Evolutionary conservation across 1,140 invertebrate genomes (phyloP).

Genomic region (Cydia strobilella): DNA sequence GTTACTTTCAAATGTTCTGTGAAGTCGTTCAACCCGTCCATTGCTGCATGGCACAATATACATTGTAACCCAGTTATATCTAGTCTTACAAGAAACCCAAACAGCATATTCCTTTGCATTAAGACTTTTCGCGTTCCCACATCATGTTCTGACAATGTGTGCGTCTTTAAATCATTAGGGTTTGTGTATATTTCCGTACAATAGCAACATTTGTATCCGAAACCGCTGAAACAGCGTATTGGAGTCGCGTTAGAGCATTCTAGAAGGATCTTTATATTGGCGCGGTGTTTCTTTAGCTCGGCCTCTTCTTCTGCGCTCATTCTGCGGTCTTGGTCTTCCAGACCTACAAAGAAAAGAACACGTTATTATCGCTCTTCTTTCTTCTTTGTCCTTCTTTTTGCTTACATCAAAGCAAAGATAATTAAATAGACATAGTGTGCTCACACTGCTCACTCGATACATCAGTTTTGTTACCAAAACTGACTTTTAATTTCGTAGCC

Average conservation of each 20-base stretch:
- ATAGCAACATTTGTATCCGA: slow-evolving; percentile 36
- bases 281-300: slow-evolving; percentile 24
- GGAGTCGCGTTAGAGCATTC: slow-evolving; percentile 37
- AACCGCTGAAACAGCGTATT: slow-evolving; percentile 9
- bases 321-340: slow-evolving; percentile 16
- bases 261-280: slow-evolving; percentile 38
- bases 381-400: not conserved
- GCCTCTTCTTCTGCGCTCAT: not conserved
- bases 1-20: slow-evolving; percentile 42
- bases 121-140: not conserved
- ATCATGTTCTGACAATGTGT: slow-evolving; percentile 29
- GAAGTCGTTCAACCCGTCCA: slow-evolving; percentile 21
- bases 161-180: slow-evolving; percentile 35
- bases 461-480: too few relatives aligned
- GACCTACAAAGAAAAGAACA: slow-evolving; percentile 22
- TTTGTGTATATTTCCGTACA: slow-evolving; percentile 31
- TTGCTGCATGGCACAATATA: slow-evolving; percentile 24
- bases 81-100: slow-evolving; percentile 28
- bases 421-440: too few relatives aligned
- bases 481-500: too few relatives aligned
- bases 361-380: slow-evolving; percentile 19
- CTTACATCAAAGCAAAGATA: too few relatives aligned
- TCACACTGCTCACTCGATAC: too few relatives aligned
- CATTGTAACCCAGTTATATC: slow-evolving; percentile 38
- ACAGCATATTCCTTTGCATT: slow-evolving; percentile 8